Evolutionary conservation across 1,140 invertebrate species (phyloP), one percentile per base, ranked within the genome.

Genomic region (Drosophila serrata): DNA sequence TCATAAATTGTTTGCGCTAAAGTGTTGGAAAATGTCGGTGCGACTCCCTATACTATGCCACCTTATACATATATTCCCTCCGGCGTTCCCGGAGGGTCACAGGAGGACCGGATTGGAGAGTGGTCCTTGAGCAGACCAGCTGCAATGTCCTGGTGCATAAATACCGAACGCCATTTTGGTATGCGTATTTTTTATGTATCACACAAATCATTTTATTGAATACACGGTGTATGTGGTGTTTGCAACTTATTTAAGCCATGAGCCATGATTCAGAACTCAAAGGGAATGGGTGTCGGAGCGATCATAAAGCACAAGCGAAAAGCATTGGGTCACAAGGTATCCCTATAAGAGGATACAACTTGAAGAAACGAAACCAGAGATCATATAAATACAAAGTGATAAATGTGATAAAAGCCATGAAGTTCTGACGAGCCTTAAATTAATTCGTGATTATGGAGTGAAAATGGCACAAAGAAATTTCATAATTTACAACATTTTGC

Each of bases 1-100:
- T 79, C 86, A 90, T 90, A 90, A 90, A 90, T 90, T 90, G 62
- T 55, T 79, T 70, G 63, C 77, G 75, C 86, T 90, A 88, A 90
- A 88, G 85, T 88, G 85, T 87, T 87, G 74, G 62, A 63, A 56
- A 76, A 53, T 59, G 65, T 72, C 62, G 65, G 29, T 37, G 42
- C 49, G 69, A 69, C 60, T 42, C 48, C 40, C 40, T 40, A 22
- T 37, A 39, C 9, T 24, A 24, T n/a, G 7, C 51, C 11, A 40
- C 31, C 39, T 27, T 35, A 13, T 68, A 49, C 43, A 46, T 31
- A 8, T 31, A 53, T 40, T n/a, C n/a, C 24, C 24, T 74, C 68
- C 49, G 27, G 31, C 31, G n/a, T 4, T 31, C 33, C 63, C 45
- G 43, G 17, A 64, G 33, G 51, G 31, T 69, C 70, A 53, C 45